Evolutionary conservation across 2,888 invertebrate genomes (phyloP), one percentile per base, ranked within the genome.

Genomic region (Chrysodeixis includens): DNA sequence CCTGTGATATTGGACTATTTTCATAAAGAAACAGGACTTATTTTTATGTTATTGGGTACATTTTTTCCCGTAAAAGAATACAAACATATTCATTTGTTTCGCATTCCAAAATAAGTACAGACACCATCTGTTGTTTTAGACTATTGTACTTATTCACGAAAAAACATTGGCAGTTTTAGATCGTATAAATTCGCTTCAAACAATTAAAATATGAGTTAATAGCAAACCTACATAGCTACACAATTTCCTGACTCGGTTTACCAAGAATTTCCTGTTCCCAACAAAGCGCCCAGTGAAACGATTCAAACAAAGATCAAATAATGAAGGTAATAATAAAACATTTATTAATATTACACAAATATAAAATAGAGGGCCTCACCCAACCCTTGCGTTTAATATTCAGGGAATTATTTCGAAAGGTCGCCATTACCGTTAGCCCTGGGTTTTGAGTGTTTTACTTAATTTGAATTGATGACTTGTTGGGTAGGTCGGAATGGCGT

Each of bases 401-500:
- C 78, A 76, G 58, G 49, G 65, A 66, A 78, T 74, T 67, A 68
- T 71, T 62, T 74, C 20, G 12, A 49, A 62, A 55, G 55, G 30
- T 52, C 62, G 22, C 61, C 22, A 55, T 60, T 66, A 63, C 58
- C 30, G 58, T 46, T 44, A 65, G 46, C 62, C 56, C 32, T 40
- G 51, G 52, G 18, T 52, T 67, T 65, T 52, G 63, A 77, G 58
- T 63, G 58, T 70, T 74, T 69, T 51, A 69, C 65, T 65, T 71
- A 60, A 74, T 76, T 74, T 68, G 56, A 71, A 74, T 74, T 70
- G 63, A 78, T 68, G 56, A 67, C 66, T 76, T 64, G 63, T 56
- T 57, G 54, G 49, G 12, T 26, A 18, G n/a, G 40, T n/a, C 40
- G 18, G 56, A 14, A 52, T 26, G 20, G 32, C 26, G 18, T 18